Conservation (phyloP, 2,797 vertebrate genomes). For the Anomalospiza imberbis region DNA sequence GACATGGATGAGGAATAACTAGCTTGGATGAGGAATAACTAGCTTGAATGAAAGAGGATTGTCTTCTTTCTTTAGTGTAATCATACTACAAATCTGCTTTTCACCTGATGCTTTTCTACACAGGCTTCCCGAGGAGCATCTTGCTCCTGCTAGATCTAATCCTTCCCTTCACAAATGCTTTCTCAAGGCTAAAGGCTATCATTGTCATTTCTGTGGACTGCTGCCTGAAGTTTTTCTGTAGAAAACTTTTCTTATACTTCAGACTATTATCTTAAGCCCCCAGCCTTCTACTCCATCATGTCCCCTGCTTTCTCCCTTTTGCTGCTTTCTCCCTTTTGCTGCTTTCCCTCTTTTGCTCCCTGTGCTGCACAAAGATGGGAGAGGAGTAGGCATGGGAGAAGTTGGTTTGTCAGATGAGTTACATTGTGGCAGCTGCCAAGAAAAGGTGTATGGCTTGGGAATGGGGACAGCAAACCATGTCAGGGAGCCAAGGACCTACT, state of each 20-base stretch:
- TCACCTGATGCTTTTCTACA: not conserved
- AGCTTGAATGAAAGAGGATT: not conserved
- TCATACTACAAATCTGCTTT: conserved; percentile 1
- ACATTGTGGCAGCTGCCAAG: not conserved
- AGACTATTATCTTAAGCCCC: not conserved
- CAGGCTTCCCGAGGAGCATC: not conserved
- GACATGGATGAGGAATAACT: not conserved
- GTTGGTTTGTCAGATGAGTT: not conserved
- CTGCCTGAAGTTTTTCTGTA: not conserved
- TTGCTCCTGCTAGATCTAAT: not conserved
- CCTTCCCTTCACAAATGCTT: not conserved
- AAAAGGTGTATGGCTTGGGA: not conserved
- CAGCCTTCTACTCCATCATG: not conserved
- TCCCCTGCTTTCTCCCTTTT: not conserved
- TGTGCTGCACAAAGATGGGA: not conserved
- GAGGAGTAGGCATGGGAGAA: not conserved
- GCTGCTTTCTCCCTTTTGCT: not conserved
- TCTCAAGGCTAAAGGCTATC: not conserved
- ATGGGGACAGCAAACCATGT: not conserved
- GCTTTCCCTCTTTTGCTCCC: not conserved
- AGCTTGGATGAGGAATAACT: not conserved
- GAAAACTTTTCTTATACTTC: not conserved
- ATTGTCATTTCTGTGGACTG: not conserved
- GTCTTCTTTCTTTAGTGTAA: not conserved
- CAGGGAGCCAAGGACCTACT: not conserved